Evolutionary conservation across 2,888 invertebrate species (phyloP), one percentile per base, ranked within the genome.

Genomic region (Cenopis cana): DNA sequence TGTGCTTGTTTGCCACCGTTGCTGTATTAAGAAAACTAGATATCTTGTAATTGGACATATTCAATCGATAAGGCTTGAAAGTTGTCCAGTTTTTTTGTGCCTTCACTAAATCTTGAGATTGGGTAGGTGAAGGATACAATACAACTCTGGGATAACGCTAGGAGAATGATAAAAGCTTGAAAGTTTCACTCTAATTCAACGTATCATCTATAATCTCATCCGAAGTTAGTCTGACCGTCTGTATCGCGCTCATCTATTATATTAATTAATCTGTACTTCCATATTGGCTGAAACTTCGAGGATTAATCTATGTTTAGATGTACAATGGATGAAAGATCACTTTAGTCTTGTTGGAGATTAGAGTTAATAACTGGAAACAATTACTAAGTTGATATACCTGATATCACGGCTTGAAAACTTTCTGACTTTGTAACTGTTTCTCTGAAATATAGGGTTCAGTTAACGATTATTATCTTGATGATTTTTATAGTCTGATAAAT

Each of bases 221-320:
- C 52, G 38, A 64, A 64, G 38, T 64, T 54, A n/a, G 64, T 54
- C 54, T 49, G 60, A 46, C 49, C 52, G 50, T 52, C 62, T 36
- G 52, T 64, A 64, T 64, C 62, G 62, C 9, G 38, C 62, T 62
- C 64, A 54, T 64, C 54, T 64, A 54, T 64, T 64, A 38, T 64
- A 64, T 64, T 64, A 64, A 64, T 54, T 64, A 54, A 64, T 62
- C 62, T 64, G 64, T 64, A 36, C 36, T 20, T 64, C 64, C 38
- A 38, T 64, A 64, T 64, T 64, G 62, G 62, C 62, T 20, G 46
- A 20, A 64, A 64, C 52, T 64, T 64, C 20, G 38, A 5, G 36
- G 62, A 62, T 62, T 62, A 52, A 62, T 62, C 62, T 52, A 20
- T 20, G 61, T 62, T 62, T 36, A 36, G 54, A 38, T 36, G 46